These are phyloP conservation scores for Chironex yamaguchii DNA, from an alignment of 30 jellyfish, hydroid and myxozoan species.

Conservation along the genomic window DNA sequence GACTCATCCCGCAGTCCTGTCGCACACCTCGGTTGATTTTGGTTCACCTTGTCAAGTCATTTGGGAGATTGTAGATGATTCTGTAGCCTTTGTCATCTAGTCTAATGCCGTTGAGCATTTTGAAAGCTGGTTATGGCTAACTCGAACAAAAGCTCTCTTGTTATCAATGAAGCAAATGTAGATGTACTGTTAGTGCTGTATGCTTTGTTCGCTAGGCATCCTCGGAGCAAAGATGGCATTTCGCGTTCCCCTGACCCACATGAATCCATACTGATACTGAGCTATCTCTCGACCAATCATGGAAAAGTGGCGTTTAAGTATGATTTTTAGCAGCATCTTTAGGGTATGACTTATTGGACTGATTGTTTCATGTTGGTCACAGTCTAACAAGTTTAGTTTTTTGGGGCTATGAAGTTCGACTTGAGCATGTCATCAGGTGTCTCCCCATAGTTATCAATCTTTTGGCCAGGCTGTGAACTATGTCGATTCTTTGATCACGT, in stretches of 20 bases:
- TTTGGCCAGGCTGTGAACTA: background rate
- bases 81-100: background rate
- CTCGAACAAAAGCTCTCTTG: conserved; percentile 1
- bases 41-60: background rate
- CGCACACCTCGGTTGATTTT: background rate
- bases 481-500: background rate
- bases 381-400: background rate
- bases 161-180: background rate
- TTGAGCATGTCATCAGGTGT: background rate
- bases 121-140: background rate
- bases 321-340: background rate
- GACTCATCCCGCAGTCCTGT: background rate
- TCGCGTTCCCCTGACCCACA: background rate
- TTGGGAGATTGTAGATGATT: background rate
- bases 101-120: background rate
- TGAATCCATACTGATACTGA: background rate
- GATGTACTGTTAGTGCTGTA: background rate
- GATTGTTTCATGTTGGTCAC: background rate
- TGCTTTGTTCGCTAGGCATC: background rate
- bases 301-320: background rate
- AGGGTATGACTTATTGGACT: background rate
- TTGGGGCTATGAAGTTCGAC: background rate
- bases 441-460: background rate
- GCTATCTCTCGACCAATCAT: background rate
- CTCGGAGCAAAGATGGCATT: background rate